phyloP scores from a whole-genome alignment of 2,797 vertebrate genomes.

The Natrix natrix region DNA sequence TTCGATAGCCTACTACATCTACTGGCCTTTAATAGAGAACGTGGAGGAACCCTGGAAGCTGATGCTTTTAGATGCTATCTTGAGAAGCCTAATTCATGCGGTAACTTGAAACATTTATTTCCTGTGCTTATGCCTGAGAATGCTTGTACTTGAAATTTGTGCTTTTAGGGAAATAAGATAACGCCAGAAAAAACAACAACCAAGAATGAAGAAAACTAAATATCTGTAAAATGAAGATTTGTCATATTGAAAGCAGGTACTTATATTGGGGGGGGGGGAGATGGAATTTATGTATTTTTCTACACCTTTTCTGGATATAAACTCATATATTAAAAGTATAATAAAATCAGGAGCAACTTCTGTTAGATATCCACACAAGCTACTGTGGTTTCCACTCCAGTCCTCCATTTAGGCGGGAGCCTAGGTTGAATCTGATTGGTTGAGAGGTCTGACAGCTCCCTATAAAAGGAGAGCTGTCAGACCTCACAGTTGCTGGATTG shows the following conservation, averaged over 20 bases:
- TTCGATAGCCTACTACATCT: slow-evolving; percentile 78
- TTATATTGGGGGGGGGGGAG: neutral
- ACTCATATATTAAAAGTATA: rapidly evolving
- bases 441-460: too few species aligned
- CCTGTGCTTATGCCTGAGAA: neutral
- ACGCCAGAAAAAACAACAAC: neutral
- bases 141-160: neutral
- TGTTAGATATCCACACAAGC: too few species aligned
- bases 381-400: neutral
- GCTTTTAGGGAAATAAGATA: neutral
- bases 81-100: neutral
- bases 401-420: neutral
- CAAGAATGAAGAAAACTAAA: rapidly evolving
- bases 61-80: rapidly evolving
- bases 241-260: rapidly evolving
- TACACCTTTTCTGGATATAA: neutral
- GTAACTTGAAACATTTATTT: slow-evolving; percentile 51
- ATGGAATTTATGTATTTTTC: neutral
- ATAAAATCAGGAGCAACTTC: neutral
- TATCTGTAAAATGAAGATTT: rapidly evolving
- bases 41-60: slow-evolving; percentile 67
- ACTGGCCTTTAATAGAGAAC: slow-evolving; percentile 77
- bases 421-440: too few species aligned
- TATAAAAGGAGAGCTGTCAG: too few species aligned
- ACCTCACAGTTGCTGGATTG: too few species aligned